Evolutionary conservation across 2,888 invertebrate species (phyloP).

Genomic region (Cataglyphis rosenhaueri): DNA sequence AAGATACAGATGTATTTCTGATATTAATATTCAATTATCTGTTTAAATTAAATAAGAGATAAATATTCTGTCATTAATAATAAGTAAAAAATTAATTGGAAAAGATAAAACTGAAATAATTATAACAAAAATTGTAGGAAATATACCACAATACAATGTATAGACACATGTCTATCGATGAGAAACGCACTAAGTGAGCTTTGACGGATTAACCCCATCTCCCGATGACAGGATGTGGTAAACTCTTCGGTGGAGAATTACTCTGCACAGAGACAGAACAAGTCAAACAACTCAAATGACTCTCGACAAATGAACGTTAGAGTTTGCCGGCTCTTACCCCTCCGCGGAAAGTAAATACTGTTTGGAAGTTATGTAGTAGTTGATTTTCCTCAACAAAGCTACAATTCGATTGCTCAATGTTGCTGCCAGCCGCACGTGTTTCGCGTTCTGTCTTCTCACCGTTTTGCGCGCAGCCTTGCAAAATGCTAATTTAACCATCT

Average conservation of each 20-base stretch:
- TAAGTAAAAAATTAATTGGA: not conserved
- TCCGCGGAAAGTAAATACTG: slow-evolving; percentile 45
- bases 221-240: slow-evolving; percentile 30
- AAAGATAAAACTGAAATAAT: not conserved
- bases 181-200: slow-evolving; percentile 52
- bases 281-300: slow-evolving; percentile 71
- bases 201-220: slow-evolving; percentile 67
- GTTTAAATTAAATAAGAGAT: not conserved
- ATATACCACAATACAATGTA: not conserved
- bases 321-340: slow-evolving; percentile 43
- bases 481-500: slow-evolving; percentile 42
- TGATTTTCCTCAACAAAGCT: slow-evolving; percentile 64
- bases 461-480: slow-evolving; percentile 25
- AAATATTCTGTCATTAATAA: slow-evolving; percentile 8
- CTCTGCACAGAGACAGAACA: slow-evolving; percentile 64
- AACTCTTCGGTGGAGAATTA: slow-evolving; percentile 52
- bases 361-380: slow-evolving; percentile 45
- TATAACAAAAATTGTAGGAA: not conserved
- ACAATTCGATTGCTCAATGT: slow-evolving; percentile 62
- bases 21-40: not conserved
- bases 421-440: slow-evolving; percentile 53
- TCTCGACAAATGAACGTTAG: slow-evolving; percentile 65
- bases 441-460: slow-evolving; percentile 10
- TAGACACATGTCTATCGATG: slow-evolving; percentile 38
- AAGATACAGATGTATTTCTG: not conserved